These are phyloP conservation scores for Clusia tigrina DNA, from an alignment of 2,888 invertebrate genomes.

Conservation along the genomic window DNA sequence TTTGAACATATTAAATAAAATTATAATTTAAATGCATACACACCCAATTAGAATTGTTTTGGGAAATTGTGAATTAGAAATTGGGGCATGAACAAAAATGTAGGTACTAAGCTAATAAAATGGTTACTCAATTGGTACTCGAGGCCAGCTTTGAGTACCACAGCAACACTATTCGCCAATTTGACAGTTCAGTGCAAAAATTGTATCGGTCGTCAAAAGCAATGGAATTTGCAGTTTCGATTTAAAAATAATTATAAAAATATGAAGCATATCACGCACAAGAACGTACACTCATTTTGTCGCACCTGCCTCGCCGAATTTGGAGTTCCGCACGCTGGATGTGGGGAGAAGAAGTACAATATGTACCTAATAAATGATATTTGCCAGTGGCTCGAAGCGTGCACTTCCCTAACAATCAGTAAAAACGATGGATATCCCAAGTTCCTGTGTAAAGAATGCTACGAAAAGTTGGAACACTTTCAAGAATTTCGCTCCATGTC, in stretches of 20 bases:
- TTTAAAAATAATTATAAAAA: not conserved
- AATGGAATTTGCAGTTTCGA: not conserved
- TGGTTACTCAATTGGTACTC: not conserved
- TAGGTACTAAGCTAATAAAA: not conserved
- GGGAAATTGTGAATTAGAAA: too few species aligned
- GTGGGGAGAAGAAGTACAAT: not conserved
- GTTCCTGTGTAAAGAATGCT: conserved; percentile 34
- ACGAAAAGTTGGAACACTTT: conserved; percentile 29
- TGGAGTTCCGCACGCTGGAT: not conserved
- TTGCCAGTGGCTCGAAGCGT: not conserved
- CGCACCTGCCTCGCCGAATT: not conserved
- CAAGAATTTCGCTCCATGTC: conserved; percentile 26
- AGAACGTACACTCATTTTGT: not conserved
- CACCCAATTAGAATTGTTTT: too few species aligned
- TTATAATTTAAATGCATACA: too few species aligned
- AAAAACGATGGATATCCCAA: conserved; percentile 31
- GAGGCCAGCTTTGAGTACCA: not conserved
- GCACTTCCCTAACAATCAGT: not conserved
- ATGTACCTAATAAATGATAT: not conserved
- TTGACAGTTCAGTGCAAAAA: not conserved
- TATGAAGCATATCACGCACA: not conserved
- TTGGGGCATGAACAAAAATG: not conserved
- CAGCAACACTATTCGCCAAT: not conserved
- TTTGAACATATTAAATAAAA: too few species aligned
- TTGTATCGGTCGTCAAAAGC: not conserved